These are phyloP conservation scores for Cacatua alba DNA, from an alignment of 2,113 vertebrate species.

Conservation along the genomic window DNA sequence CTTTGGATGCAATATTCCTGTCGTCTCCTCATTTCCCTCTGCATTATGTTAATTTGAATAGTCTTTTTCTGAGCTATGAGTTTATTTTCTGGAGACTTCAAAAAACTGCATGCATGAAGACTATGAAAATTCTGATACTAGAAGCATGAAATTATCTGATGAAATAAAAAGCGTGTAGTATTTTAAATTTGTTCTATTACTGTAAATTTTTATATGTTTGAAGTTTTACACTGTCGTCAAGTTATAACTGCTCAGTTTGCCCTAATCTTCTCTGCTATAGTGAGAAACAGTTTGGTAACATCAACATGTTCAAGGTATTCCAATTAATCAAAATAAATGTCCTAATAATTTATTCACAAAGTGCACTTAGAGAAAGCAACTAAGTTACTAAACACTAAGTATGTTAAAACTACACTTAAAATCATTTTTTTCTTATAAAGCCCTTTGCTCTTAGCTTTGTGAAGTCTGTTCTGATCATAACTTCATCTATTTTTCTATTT, in stretches of 20 bases:
- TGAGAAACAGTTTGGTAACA: background rate
- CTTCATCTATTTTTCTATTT: slow-evolving; percentile 22
- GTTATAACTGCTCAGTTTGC: background rate
- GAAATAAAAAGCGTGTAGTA: background rate
- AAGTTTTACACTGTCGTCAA: background rate
- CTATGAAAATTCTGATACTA: slow-evolving; percentile 25
- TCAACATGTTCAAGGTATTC: background rate
- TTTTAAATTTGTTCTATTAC: background rate
- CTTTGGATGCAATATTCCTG: background rate
- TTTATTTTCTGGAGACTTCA: background rate
- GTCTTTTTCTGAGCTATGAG: background rate
- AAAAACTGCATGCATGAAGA: slow-evolving; percentile 3
- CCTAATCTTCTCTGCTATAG: background rate
- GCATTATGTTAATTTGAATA: background rate
- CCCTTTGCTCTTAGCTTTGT: background rate
- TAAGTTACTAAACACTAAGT: slow-evolving; percentile 34
- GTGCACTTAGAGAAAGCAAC: slow-evolving; percentile 33
- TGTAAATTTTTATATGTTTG: background rate
- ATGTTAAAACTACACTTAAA: background rate
- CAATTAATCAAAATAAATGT: slow-evolving; percentile 22
- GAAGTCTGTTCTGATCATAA: slow-evolving; percentile 43
- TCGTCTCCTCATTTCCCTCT: background rate
- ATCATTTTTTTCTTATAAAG: slow-evolving; percentile 6
- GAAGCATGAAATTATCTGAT: background rate
- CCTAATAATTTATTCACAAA: slow-evolving; percentile 34